Conservation (phyloP, 2,888 invertebrate species). For the Nomada ruficornis region DNA sequence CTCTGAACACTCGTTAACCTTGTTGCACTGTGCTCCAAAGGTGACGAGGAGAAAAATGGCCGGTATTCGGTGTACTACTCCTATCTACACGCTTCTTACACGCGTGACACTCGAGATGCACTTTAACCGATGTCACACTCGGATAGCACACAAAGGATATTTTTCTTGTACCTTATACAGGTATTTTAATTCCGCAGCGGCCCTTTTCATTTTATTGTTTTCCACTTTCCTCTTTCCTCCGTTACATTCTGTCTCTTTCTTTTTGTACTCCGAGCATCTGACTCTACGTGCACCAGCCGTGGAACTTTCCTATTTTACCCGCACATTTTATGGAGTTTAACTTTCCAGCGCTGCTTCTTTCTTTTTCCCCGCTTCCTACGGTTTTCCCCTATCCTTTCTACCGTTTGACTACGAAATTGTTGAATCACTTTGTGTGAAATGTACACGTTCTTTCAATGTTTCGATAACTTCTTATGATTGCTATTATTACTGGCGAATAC, state of each 20-base stretch:
- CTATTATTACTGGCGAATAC: too few relatives aligned
- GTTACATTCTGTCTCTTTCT: not conserved
- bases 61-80: constrained; percentile 56
- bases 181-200: constrained; percentile 26
- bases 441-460: too few relatives aligned
- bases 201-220: constrained; percentile 32
- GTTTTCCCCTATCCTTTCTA: not conserved
- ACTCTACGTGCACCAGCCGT: constrained; percentile 3
- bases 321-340: constrained; percentile 22
- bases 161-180: constrained; percentile 19
- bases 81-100: constrained; percentile 17
- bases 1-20: constrained; percentile 45
- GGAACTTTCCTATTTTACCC: constrained; percentile 17
- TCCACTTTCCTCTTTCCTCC: not conserved
- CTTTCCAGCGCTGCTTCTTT: not conserved
- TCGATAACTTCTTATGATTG: not conserved
- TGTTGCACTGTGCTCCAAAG: constrained; percentile 20
- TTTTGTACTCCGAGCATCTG: not conserved
- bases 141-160: not conserved
- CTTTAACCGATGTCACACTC: constrained; percentile 17
- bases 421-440: not conserved
- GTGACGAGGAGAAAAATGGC: constrained; percentile 43
- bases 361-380: not conserved
- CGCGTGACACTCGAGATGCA: constrained; percentile 45
- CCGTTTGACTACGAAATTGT: not conserved